Percentiles rank a stretch among this genome's conserved stretches.
Evolutionary conservation across 1,140 invertebrate species (phyloP).

Genomic region (Ganaspis sp.): DNA sequence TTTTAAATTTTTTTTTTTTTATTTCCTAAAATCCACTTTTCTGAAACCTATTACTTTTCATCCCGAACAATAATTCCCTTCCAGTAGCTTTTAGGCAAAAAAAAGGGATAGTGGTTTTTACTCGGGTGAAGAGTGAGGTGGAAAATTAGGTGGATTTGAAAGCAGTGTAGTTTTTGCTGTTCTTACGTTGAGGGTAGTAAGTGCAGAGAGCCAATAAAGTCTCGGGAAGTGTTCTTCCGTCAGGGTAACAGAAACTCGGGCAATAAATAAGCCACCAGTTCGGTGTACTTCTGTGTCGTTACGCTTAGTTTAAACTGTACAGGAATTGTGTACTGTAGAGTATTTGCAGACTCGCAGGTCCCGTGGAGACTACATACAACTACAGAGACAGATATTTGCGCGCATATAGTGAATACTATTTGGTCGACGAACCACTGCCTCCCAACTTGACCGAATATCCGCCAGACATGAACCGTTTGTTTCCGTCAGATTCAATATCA

Average conservation of each 20-base stretch:
- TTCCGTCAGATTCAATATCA: constrained; percentile 1
- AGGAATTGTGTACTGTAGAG: neutral
- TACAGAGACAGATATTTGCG: neutral
- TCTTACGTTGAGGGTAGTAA: neutral
- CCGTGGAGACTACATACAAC: neutral
- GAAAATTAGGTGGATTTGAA: too few species aligned
- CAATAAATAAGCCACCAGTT: neutral
- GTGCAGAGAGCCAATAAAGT: constrained; percentile 8
- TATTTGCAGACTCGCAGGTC: neutral
- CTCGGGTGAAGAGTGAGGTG: too few species aligned
- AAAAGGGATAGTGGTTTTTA: too few species aligned
- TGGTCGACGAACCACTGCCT: constrained; percentile 3
- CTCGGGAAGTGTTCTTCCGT: neutral
- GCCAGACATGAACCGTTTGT: constrained; percentile 4
- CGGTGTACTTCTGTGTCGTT: neutral
- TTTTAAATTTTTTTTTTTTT: too few species aligned
- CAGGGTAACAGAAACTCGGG: neutral
- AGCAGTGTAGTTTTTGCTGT: too few species aligned
- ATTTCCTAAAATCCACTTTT: too few species aligned
- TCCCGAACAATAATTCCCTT: too few species aligned
- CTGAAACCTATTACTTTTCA: too few species aligned
- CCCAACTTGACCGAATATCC: constrained; percentile 9
- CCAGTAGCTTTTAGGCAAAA: too few species aligned
- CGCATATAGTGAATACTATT: neutral
- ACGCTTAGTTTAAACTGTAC: neutral